Evolutionary conservation across 2,888 invertebrate species (phyloP).

Genomic region (Leucoptera coffeella): DNA sequence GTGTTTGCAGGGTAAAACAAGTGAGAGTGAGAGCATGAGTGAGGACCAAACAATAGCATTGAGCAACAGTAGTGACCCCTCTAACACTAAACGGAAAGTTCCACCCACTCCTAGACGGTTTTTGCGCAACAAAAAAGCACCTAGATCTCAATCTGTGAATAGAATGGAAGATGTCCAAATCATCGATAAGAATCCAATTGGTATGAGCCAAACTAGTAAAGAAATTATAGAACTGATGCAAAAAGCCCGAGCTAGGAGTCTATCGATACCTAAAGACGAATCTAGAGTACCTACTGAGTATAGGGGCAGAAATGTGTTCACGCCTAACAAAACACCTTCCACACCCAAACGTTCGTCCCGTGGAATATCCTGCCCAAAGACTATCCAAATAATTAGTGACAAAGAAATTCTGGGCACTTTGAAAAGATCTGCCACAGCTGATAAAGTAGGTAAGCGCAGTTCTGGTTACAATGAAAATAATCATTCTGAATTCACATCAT

Average conservation of each 20-base stretch:
- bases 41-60: conserved; percentile 33
- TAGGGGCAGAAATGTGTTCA: conserved; percentile 41
- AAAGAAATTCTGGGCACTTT: conserved; percentile 43
- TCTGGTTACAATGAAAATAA: conserved; percentile 46
- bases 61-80: conserved; percentile 12
- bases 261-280: conserved; percentile 47
- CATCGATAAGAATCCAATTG: conserved; percentile 27
- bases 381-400: conserved; percentile 42
- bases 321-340: conserved; percentile 44
- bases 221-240: conserved; percentile 46
- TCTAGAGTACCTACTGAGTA: conserved; percentile 26
- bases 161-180: conserved; percentile 26
- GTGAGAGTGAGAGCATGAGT: conserved; percentile 55
- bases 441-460: conserved; percentile 27
- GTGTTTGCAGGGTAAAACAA: conserved; percentile 50
- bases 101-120: conserved; percentile 35
- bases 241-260: conserved; percentile 39
- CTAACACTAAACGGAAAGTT: conserved; percentile 24
- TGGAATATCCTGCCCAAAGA: conserved; percentile 48
- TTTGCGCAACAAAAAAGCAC: conserved; percentile 34
- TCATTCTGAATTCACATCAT: conserved; percentile 46
- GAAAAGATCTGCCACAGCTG: conserved; percentile 19
- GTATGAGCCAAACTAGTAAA: conserved; percentile 38
- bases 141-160: conserved; percentile 53
- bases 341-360: conserved; percentile 20